Evolutionary conservation across 2,888 invertebrate species (phyloP), one percentile per base, ranked within the genome.

Genomic region (Amaurobius ferox): DNA sequence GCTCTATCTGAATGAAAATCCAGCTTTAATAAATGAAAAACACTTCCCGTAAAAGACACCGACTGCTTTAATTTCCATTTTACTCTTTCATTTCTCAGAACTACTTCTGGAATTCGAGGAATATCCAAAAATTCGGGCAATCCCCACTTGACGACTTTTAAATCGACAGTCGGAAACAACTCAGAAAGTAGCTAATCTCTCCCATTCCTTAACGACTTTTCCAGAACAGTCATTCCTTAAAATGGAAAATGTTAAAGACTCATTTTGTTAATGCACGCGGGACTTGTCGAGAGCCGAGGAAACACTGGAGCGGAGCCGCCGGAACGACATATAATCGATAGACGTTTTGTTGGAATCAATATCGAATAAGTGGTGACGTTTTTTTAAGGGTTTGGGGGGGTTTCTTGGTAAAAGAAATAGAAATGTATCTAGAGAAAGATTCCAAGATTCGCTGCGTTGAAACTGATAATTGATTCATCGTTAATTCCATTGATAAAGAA

Each of bases 191-290:
- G 5, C 35, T 35, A 35, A 35, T 11, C 35, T 11, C 35, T 35
- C 11, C 11, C 5, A 11, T 16, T 55, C 11, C 23, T 55, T 55
- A 55, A 55, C 55, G 55, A 55, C 55, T 55, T 55, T 23, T 3
- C n/a, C n/a, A n/a, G 55, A 55, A 11, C 55, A 23, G 55, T 55
- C 23, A 7, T 23, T 55, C 55, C 55, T 11, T 55, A 55, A 55
- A 55, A 55, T 55, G 55, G 19, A 55, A 23, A 55, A 55, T 55
- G 55, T 55, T 55, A 55, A 55, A 55, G 55, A 55, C 23, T 55
- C 55, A 55, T 55, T 55, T 55, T 23, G 23, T 55, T 55, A 55
- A 55, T 55, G 55, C 55, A 55, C 19, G 55, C 23, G 55, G 55
- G 55, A 55, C 55, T 55, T 55, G 55, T 55, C 55, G 11, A 19